phyloP scores from a whole-genome alignment of 2,797 vertebrate genomes.

The Amazona finschi region DNA sequence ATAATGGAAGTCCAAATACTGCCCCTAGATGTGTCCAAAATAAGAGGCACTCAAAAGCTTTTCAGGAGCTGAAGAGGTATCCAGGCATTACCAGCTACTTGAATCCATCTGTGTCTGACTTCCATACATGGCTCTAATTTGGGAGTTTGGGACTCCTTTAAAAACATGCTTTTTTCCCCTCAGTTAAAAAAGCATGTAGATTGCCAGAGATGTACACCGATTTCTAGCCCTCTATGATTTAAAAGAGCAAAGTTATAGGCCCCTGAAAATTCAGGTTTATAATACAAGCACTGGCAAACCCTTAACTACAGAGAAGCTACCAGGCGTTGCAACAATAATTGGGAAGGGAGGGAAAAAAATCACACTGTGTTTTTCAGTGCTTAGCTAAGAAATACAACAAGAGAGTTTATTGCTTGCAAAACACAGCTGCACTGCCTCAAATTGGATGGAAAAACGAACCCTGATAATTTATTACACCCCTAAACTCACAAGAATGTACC shows the following conservation, averaged over 20 bases:
- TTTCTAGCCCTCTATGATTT: slow-evolving; percentile 43
- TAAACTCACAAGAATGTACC: slow-evolving; percentile 77
- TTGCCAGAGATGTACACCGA: background rate
- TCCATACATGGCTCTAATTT: background rate
- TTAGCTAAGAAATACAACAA: slow-evolving; percentile 89
- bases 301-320: slow-evolving; percentile 68
- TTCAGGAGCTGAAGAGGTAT: background rate
- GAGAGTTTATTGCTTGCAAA: slow-evolving; percentile 81
- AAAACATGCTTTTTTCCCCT: background rate
- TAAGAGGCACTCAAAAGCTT: background rate
- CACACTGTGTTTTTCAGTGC: slow-evolving; percentile 73
- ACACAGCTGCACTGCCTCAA: slow-evolving; percentile 78
- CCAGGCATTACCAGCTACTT: background rate
- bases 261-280: slow-evolving; percentile 63
- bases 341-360: slow-evolving; percentile 54
- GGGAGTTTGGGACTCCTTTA: background rate
- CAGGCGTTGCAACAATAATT: slow-evolving; percentile 56
- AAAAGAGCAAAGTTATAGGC: slow-evolving; percentile 54
- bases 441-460: slow-evolving; percentile 77
- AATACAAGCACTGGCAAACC: slow-evolving; percentile 70
- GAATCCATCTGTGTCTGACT: background rate
- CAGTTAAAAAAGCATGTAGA: background rate
- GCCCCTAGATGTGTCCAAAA: background rate
- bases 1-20: background rate
- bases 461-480: slow-evolving; percentile 78